Base-by-base conservation (phyloP, 2,888 invertebrate genomes). In the Beris morrisii region DNA sequence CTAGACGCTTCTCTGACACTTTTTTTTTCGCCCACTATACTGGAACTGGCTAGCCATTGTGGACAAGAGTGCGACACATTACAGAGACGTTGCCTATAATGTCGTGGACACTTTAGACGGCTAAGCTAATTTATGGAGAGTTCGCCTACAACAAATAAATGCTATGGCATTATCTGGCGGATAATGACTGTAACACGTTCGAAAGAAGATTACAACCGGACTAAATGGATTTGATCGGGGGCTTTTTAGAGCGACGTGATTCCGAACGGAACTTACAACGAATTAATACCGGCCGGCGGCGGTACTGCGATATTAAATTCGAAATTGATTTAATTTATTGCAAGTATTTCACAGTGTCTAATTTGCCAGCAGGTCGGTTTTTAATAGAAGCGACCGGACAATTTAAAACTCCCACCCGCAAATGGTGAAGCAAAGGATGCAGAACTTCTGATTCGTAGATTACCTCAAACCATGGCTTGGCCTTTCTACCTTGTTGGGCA, bases 81-180 rank as follows among this genome's bases (percentile, higher is more conserved):
- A 15, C 13, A 38, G 56, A 38, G 31, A 30, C 44, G 12, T 31
- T 44, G 46, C 43, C 52, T 9, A 55, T 63, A 68, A 44, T 48
- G 52, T 46, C 50, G 58, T 59, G 54, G 68, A 68, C 57, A 64
- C 61, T 64, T 66, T 66, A 68, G 57, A 61, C 52, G 58, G 38
- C 44, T 68, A 68, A 68, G 68, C 68, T 68, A 68, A 68, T 68
- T 68, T 68, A 68, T 68, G 66, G 66, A 66, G 48, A 66, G 54
- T 45, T 44, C n/a, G 43, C 59, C 54, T 57, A 63, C 54, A 64
- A 61, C 52, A 43, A 64, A 64, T 64, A 54, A 12, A 53, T 45
- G 45, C 54, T 54, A 28, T 31, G 66, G 68, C 44, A 68, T 68
- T 68, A 68, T 68, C 68, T 64, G 15, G 15, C 22, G 59, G 68